Evolutionary conservation across 2,113 vertebrate species (phyloP).

Genomic region (Leptosomus discolor): DNA sequence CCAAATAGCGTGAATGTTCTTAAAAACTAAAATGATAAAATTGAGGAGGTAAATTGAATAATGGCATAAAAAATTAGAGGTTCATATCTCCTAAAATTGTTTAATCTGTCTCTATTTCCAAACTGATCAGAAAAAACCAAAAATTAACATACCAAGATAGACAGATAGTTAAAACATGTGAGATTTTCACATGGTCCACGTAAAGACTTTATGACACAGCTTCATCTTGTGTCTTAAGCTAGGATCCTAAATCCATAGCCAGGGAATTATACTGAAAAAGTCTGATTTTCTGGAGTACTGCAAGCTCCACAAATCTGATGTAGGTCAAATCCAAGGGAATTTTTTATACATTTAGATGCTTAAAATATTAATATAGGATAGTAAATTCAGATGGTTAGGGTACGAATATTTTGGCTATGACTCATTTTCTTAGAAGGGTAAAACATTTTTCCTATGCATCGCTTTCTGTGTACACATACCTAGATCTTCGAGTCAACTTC

Average conservation of each 20-base stretch:
- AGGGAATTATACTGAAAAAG: neutral
- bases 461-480: neutral
- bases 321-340: neutral
- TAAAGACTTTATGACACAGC: neutral
- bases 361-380: neutral
- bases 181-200: neutral
- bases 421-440: neutral
- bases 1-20: neutral
- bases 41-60: neutral
- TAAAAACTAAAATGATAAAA: neutral
- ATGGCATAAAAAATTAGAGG: neutral
- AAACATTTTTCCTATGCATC: neutral
- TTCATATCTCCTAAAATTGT: neutral
- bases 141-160: neutral
- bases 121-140: neutral
- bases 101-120: neutral
- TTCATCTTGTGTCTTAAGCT: neutral
- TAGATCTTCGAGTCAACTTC: neutral
- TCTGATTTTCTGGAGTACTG: neutral
- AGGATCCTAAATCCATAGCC: neutral
- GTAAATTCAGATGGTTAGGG: neutral
- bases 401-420: neutral
- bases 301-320: neutral
- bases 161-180: neutral
- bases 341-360: neutral